Base-by-base conservation (phyloP, 2,888 invertebrate genomes). In the Tuta absoluta region DNA sequence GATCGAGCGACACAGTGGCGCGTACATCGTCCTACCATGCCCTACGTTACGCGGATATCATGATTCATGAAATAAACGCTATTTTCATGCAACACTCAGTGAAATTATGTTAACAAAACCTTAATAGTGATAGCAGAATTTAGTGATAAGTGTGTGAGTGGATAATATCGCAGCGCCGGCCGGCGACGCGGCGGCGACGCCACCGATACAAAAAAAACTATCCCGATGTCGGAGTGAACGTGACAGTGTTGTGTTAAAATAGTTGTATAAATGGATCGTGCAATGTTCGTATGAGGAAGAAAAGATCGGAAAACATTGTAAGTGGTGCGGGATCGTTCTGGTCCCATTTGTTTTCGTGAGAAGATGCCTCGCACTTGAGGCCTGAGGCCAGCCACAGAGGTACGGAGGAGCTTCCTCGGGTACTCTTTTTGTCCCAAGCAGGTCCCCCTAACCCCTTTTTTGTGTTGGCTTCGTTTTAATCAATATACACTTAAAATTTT, bases 281-380 rank as follows among this genome's bases (percentile, higher is more conserved):
- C 88, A 85, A 95, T 79, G 94, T 80, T 90, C 91, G 90, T 87
- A 91, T 91, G 91, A 91, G 91, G 91, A 91, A 91, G 90, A 91
- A 91, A 88, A 87, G 84, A 84, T 90, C 88, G 80, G 86, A 89
- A 76, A 91, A 89, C 87, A 91, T 89, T 82, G 91, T 91, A 91
- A 91, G 91, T 91, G 87, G 75, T 78, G 82, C 82, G 82, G 81
- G 78, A 78, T 81, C 79, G 85, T 85, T 87, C 86, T 86, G 33
- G 33, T 33, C 33, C 33, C 33, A 33, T 33, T 82, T 85, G 80
- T 78, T 82, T 78, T 84, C 85, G 82, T 85, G 78, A 77, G 79
- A 80, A 87, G 83, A 89, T 89, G 89, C 80, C 79, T 84, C 81
- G 76, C 72, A 89, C 87, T 88, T 86, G 85, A 80, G 78, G 80